These are phyloP conservation scores for Drosophila subobscura DNA, from an alignment of 1,140 invertebrate genomes.

Conservation along the genomic window DNA sequence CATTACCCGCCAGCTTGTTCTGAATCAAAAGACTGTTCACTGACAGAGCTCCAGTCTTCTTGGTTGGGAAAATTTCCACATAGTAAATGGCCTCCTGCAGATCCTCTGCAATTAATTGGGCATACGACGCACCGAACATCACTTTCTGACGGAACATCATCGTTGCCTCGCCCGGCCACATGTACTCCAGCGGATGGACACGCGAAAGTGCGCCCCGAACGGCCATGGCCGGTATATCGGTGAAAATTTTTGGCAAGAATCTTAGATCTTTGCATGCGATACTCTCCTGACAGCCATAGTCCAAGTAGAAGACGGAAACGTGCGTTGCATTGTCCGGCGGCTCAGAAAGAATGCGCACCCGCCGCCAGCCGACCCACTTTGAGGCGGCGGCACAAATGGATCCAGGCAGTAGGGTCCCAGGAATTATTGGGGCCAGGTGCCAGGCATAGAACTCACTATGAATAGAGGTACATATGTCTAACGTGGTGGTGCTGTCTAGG, in stretches of 20 bases:
- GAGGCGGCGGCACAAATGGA: conserved; percentile 23
- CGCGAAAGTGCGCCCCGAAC: conserved; percentile 38
- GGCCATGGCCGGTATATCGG: conserved; percentile 5
- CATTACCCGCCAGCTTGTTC: conserved; percentile 21
- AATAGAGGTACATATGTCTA: background rate
- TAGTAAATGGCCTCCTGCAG: conserved; percentile 8
- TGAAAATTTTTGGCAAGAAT: conserved; percentile 9
- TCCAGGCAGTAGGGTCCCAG: conserved; percentile 17
- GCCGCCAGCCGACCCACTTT: conserved; percentile 7
- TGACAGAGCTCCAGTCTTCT: background rate
- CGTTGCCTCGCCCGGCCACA: conserved; percentile 23
- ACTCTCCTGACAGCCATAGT: conserved; percentile 23
- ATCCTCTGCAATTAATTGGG: conserved; percentile 31
- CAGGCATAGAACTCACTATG: conserved; percentile 7
- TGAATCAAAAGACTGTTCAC: conserved; percentile 28
- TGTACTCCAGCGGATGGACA: conserved; percentile 36
- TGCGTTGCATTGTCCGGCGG: background rate
- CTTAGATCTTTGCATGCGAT: conserved; percentile 2
- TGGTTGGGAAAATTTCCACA: background rate
- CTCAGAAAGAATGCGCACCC: conserved; percentile 19
- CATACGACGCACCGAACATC: background rate
- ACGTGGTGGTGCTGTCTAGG: background rate
- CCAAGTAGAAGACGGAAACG: conserved; percentile 36
- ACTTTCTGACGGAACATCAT: conserved; percentile 1
- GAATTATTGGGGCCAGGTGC: background rate